A percentile compares a stretch with the other conserved stretches of the same genome.
phyloP scores from a whole-genome alignment of 2,113 vertebrate genomes.

The Phaethornis superciliosus region DNA sequence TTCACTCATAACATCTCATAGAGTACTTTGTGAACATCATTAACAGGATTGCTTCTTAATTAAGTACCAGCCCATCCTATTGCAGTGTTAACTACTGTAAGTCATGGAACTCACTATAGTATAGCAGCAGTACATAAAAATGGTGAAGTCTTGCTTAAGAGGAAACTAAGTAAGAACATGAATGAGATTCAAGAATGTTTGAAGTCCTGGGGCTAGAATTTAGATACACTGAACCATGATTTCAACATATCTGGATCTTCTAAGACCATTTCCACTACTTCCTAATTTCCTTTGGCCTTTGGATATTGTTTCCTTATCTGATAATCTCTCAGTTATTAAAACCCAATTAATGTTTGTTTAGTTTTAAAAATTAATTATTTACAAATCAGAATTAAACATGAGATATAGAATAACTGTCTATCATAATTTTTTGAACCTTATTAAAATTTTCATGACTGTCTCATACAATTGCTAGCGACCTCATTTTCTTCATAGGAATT shows the following conservation, averaged over 20 bases:
- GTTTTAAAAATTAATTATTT: slow-evolving; percentile 38
- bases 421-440: not conserved
- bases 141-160: not conserved
- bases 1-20: not conserved
- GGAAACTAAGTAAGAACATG: not conserved
- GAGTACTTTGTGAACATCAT: not conserved
- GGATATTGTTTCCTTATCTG: slow-evolving; percentile 16
- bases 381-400: not conserved
- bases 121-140: not conserved
- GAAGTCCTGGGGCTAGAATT: not conserved
- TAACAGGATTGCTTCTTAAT: not conserved
- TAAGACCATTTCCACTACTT: not conserved
- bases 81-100: not conserved
- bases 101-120: not conserved
- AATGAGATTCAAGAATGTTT: not conserved
- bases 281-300: slow-evolving; percentile 31
- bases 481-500: slow-evolving; percentile 15
- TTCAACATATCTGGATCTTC: not conserved
- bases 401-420: not conserved
- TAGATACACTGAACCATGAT: not conserved
- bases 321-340: slow-evolving; percentile 48
- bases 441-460: slow-evolving; percentile 36
- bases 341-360: slow-evolving; percentile 46
- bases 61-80: not conserved
- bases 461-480: not conserved